These are phyloP conservation scores for Limnephilus lunatus DNA, from an alignment of 2,888 invertebrate genomes.

Conservation along the genomic window DNA sequence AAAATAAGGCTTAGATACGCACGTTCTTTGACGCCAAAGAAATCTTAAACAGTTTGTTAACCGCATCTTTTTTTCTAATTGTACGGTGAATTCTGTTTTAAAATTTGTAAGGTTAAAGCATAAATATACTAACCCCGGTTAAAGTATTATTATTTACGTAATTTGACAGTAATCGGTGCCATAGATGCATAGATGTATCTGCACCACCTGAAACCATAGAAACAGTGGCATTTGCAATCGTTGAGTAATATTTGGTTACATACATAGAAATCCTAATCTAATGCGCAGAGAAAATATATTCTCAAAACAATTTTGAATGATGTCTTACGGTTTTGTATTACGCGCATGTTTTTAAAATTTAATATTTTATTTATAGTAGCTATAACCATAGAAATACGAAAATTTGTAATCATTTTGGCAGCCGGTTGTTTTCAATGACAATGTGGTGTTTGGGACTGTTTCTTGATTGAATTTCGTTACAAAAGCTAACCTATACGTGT, in stretches of 20 bases:
- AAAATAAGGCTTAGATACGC: not conserved
- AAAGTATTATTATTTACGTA: not conserved
- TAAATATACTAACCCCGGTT: too few species aligned
- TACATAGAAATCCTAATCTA: too few species aligned
- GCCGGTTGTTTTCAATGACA: conserved; percentile 5
- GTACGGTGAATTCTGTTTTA: not conserved
- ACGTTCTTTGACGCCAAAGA: conserved; percentile 46
- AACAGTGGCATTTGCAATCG: too few species aligned
- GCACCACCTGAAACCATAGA: too few species aligned
- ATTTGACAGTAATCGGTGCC: not conserved
- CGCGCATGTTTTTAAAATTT: too few species aligned
- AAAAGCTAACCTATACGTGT: not conserved
- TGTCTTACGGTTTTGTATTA: too few species aligned
- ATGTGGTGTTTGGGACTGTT: not conserved
- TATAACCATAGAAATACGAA: not conserved
- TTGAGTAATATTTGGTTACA: too few species aligned
- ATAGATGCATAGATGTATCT: too few species aligned
- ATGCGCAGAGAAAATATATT: too few species aligned
- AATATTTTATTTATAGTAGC: not conserved
- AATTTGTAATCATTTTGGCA: conserved; percentile 17
- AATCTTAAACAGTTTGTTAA: not conserved
- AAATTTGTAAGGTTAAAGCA: not conserved
- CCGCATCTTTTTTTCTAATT: conserved; percentile 22
- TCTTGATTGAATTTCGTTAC: conserved; percentile 9
- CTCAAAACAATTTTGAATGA: too few species aligned